phyloP scores from a whole-genome alignment of 2,888 invertebrate species.

The Acrobasis repandana region DNA sequence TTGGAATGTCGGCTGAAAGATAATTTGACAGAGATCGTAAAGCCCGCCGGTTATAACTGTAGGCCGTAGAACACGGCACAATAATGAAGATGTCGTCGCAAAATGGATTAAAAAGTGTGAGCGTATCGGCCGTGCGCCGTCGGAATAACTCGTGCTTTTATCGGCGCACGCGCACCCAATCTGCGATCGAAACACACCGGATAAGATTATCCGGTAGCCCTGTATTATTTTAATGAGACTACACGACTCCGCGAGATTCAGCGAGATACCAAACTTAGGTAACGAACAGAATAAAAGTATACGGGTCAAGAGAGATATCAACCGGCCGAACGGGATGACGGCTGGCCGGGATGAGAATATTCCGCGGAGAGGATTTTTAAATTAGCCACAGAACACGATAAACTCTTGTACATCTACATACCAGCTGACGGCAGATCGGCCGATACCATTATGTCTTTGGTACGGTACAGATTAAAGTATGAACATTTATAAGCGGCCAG shows the following conservation, averaged over 20 bases:
- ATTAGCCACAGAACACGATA: slow-evolving; percentile 76
- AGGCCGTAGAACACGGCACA: slow-evolving; percentile 52
- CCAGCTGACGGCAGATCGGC: slow-evolving; percentile 80
- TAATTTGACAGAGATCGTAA: slow-evolving; percentile 45
- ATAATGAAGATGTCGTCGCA: slow-evolving; percentile 79
- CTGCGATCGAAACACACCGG: slow-evolving; percentile 81
- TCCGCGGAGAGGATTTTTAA: slow-evolving; percentile 67
- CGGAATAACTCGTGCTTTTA: slow-evolving; percentile 78
- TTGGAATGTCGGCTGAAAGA: slow-evolving; percentile 44
- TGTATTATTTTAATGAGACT: slow-evolving; percentile 84
- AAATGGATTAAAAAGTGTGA: slow-evolving; percentile 75
- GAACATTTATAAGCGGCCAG: slow-evolving; percentile 77
- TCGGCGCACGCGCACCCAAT: slow-evolving; percentile 81
- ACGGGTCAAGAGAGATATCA: slow-evolving; percentile 79
- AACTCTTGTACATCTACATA: slow-evolving; percentile 74
- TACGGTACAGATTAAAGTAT: slow-evolving; percentile 80
- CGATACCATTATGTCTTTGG: slow-evolving; percentile 81
- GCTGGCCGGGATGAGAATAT: slow-evolving; percentile 52
- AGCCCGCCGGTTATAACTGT: slow-evolving; percentile 40
- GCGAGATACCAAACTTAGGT: slow-evolving; percentile 78
- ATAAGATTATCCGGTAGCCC: slow-evolving; percentile 83
- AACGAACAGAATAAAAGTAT: slow-evolving; percentile 77
- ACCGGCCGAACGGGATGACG: slow-evolving; percentile 61
- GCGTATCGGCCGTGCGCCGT: slow-evolving; percentile 75
- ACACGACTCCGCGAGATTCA: slow-evolving; percentile 79